A percentile compares a stretch with the other conserved stretches of the same genome.
Conservation (phyloP, 1,140 invertebrate species). For the Triops cancriformis region DNA sequence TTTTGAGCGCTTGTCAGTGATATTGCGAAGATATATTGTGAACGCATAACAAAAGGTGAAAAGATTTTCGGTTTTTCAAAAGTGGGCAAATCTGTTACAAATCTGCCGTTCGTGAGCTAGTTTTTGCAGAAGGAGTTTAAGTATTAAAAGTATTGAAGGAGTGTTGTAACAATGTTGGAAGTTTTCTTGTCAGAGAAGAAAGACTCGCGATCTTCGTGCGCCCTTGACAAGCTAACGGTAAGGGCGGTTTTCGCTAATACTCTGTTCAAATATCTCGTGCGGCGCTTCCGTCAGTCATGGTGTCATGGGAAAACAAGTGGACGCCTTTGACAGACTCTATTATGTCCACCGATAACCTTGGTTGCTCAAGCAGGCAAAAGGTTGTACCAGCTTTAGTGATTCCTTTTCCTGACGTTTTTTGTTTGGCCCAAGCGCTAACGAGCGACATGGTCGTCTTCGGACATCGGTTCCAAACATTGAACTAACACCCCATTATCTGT, state of each 20-base stretch:
- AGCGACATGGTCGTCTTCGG: neutral
- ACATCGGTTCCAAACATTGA: neutral
- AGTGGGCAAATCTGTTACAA: neutral
- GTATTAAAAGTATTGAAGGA: too few relatives aligned
- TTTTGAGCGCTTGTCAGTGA: neutral
- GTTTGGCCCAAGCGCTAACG: neutral
- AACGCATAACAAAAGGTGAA: neutral
- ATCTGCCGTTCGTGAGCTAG: neutral
- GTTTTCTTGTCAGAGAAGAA: too few relatives aligned
- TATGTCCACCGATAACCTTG: neutral
- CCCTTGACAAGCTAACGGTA: neutral
- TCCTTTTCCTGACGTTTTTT: neutral
- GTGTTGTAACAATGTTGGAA: too few relatives aligned
- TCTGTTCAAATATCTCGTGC: neutral
- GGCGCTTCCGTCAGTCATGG: neutral
- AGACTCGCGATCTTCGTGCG: too few relatives aligned
- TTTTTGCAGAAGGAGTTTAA: neutral
- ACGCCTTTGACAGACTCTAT: neutral
- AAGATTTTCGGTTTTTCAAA: neutral
- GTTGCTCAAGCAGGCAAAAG: neutral
- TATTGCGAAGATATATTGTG: neutral
- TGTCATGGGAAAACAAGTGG: neutral
- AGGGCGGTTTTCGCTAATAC: neutral
- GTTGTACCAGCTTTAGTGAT: neutral
- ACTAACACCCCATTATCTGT: neutral